phyloP scores from a whole-genome alignment of 1,140 invertebrate species.

The Rhyacophila brunnea region DNA sequence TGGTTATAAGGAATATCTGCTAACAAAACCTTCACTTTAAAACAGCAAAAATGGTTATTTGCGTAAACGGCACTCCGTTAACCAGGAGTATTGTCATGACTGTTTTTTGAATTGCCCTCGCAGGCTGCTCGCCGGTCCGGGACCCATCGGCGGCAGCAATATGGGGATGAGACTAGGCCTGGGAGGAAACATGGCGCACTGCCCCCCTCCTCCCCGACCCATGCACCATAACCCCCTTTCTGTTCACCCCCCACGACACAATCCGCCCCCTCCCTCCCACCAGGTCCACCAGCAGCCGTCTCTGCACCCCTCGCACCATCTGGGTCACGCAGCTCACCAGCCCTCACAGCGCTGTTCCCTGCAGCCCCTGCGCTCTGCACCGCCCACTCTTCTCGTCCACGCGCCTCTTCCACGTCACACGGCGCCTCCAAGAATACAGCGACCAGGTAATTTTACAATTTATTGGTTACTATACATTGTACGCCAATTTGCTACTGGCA shows the following conservation, averaged over 20 bases:
- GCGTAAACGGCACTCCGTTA: no score
- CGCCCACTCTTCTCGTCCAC: slow-evolving; percentile 31
- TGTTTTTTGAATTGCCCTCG: no score
- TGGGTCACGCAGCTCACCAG: slow-evolving; percentile 22
- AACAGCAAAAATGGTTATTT: no score
- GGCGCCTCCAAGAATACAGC: no score
- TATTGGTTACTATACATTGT: no score
- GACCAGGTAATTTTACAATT: no score
- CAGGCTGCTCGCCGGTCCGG: slow-evolving; percentile 15
- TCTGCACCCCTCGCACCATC: slow-evolving; percentile 27
- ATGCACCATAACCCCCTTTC: slow-evolving; percentile 24
- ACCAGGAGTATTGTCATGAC: no score
- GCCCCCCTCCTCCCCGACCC: slow-evolving; percentile 41
- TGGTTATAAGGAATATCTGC: no score
- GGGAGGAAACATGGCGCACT: slow-evolving; percentile 40
- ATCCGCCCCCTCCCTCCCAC: slow-evolving; percentile 36
- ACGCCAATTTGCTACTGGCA: no score
- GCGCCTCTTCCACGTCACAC: no score
- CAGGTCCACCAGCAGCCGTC: slow-evolving; percentile 42
- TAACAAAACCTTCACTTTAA: no score
- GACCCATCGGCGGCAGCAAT: slow-evolving; percentile 43
- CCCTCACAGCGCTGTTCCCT: slow-evolving; percentile 43
- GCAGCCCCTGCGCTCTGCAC: slow-evolving; percentile 37
- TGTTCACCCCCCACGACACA: background rate
- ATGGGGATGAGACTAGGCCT: slow-evolving; percentile 41